Base-by-base conservation (phyloP, 2,888 invertebrate species). In the Eristalis pertinax region DNA sequence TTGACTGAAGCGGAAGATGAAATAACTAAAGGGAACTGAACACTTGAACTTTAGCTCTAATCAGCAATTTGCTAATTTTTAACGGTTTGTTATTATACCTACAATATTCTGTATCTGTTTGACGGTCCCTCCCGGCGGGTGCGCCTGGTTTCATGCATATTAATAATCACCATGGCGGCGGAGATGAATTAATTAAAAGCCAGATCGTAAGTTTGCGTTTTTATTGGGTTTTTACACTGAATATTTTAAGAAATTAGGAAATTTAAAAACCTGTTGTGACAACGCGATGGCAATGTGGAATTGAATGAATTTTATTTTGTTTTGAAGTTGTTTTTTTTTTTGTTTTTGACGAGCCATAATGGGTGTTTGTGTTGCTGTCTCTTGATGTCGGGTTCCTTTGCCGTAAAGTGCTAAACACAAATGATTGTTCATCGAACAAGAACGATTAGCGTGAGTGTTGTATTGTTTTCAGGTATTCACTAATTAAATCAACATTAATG, bases 151-250 rank as follows among this genome's bases (percentile, higher is more conserved):
- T 60, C 35, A 69, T 70, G 70, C 60, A 65, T 74, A 29, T 41
- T 72, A 75, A 74, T 82, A 78, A 78, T 73, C 60, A 29, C 24
- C 50, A 73, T 73, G 50, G 58, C 56, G 58, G 60, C 38, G 43
- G 15, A 70, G 63, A 83, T 79, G 87, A 79, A 84, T 87, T 87
- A 87, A 87, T 84, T 87, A 80, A 87, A 76, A 35, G 26, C 24
- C 24, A 4, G 73, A 69, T 87, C 87, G 68, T 87, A 84, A 84
- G 64, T 87, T 84, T 80, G 41, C 50, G 76, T 65, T 80, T 84
- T 87, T 87, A 87, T 87, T 87, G 64, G 58, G 73, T 83, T 83
- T 84, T 73, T 83, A 72, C 73, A 87, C 41, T 75, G 87, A 87
- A 79, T 84, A 87, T 75, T 83, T 87, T 76, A 84, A 43, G 29